Evolutionary conservation across 2,113 vertebrate genomes (phyloP).

Genomic region (Mesitornis unicolor): DNA sequence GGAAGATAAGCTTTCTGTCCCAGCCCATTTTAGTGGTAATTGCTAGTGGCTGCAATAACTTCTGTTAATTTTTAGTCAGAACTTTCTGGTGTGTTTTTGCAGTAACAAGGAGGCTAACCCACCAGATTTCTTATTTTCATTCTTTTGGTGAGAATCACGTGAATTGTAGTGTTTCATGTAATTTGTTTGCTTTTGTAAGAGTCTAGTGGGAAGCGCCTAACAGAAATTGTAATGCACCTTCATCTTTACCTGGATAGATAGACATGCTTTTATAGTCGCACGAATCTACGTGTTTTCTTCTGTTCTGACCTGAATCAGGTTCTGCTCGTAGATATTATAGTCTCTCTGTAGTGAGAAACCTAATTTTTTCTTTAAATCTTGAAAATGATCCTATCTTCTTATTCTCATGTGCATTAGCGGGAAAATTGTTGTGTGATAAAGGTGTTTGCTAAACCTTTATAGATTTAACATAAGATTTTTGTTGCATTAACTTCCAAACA

Average conservation of each 20-base stretch:
- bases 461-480: not conserved
- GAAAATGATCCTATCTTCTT: not conserved
- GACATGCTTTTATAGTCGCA: not conserved
- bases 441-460: not conserved
- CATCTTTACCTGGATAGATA: not conserved
- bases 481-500: not conserved
- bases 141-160: not conserved
- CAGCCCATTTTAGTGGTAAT: not conserved
- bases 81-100: not conserved
- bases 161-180: not conserved
- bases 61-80: not conserved
- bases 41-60: not conserved
- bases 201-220: not conserved
- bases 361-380: not conserved
- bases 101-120: not conserved
- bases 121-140: not conserved
- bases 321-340: not conserved
- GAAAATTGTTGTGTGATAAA: not conserved
- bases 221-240: not conserved
- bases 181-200: not conserved
- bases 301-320: not conserved
- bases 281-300: not conserved
- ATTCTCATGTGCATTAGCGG: not conserved
- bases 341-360: not conserved
- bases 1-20: not conserved